phyloP scores from a whole-genome alignment of 2,797 vertebrate species.

The Melanotaenia boesemani region DNA sequence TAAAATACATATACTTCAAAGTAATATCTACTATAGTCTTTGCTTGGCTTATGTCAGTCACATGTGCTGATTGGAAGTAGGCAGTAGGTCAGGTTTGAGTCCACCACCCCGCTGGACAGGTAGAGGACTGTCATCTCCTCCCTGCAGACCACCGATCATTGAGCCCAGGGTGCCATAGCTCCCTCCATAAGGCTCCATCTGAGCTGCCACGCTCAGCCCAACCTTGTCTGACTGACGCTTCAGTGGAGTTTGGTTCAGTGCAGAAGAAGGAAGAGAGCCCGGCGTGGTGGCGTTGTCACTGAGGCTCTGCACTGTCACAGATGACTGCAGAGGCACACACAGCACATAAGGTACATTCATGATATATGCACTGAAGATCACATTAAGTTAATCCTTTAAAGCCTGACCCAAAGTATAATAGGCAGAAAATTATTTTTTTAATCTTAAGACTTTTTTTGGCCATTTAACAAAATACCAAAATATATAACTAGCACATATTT shows the following conservation, averaged over 20 bases:
- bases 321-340: constrained; percentile 57
- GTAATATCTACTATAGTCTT: not conserved
- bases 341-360: too few species aligned
- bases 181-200: constrained; percentile 60
- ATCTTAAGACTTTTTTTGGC: too few species aligned
- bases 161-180: constrained; percentile 61
- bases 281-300: constrained; percentile 68
- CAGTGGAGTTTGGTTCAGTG: not conserved
- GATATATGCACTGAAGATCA: too few species aligned
- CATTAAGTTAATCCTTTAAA: too few species aligned
- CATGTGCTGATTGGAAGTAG: constrained; percentile 37
- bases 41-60: constrained; percentile 6
- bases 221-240: constrained; percentile 34
- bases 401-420: too few species aligned
- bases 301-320: constrained; percentile 62
- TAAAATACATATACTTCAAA: not conserved
- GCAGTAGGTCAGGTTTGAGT: constrained; percentile 48
- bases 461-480: too few species aligned
- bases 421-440: too few species aligned
- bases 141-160: constrained; percentile 63
- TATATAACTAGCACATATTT: too few species aligned
- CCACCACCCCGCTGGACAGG: not conserved
- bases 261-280: constrained; percentile 21
- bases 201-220: constrained; percentile 65
- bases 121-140: constrained; percentile 43